A percentile compares a stretch with the other conserved stretches of the same genome.
These are phyloP conservation scores for Lepus americanus DNA, from an alignment of 2,113 vertebrate genomes.

Conservation along the genomic window DNA sequence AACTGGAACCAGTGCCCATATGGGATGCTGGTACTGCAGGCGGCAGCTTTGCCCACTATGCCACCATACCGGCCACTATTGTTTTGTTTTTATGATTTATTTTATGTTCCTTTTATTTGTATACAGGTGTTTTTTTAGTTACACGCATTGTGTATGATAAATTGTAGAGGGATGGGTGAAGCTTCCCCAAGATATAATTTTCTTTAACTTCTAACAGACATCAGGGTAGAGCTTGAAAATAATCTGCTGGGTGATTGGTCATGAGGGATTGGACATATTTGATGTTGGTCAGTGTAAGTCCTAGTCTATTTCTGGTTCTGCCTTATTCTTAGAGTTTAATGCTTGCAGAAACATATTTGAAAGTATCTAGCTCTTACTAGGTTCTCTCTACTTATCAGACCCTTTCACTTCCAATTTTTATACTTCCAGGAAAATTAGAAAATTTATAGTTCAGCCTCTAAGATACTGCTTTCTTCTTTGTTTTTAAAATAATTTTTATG, in stretches of 20 bases:
- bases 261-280: not conserved
- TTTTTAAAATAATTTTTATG: not conserved
- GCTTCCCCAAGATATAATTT: slow-evolving; percentile 5
- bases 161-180: not conserved
- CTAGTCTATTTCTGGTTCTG: not conserved
- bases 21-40: too few species aligned
- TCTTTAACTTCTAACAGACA: not conserved
- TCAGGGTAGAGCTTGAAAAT: not conserved
- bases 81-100: not conserved
- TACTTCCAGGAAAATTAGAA: not conserved
- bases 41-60: too few species aligned
- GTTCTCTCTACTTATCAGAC: not conserved
- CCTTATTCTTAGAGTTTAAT: not conserved
- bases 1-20: too few species aligned
- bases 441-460: not conserved
- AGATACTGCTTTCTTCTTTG: not conserved
- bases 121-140: not conserved
- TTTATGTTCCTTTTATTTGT: not conserved
- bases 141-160: not conserved
- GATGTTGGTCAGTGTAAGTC: not conserved
- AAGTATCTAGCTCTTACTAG: not conserved
- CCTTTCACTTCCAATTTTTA: not conserved
- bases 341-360: not conserved
- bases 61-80: too few species aligned
- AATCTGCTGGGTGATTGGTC: not conserved